Base-by-base conservation (phyloP, 2,888 invertebrate species). In the Bembecia ichneumoniformis region DNA sequence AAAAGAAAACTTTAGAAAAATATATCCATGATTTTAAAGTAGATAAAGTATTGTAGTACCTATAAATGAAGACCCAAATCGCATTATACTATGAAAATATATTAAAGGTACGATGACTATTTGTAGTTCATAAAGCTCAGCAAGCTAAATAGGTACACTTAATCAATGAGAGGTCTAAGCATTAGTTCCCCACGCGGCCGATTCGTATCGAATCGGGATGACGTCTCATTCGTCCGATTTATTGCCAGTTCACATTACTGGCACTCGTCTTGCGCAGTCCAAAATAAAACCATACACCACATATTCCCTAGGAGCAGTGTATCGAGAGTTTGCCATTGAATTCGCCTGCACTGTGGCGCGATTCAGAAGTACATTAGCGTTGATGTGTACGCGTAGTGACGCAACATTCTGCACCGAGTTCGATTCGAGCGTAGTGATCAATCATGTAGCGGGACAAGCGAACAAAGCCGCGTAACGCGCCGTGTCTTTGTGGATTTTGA, bases 401-500 rank as follows among this genome's bases (percentile, higher is more conserved):
- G 82, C 76, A 82, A 82, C 83, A 75, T 77, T 82, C 81, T 81
- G 83, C 82, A 82, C 75, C 81, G 66, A 63, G 72, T 72, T 72
- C 74, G 73, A 73, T 66, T 67, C 68, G 54, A 55, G 63, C 45
- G 45, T 62, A 66, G 60, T 64, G 57, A 81, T 84, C 73, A 81
- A 83, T 83, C 84, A 82, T 66, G 55, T 36, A 56, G 57, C 54
- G 60, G 66, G 86, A 82, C 84, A 83, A 64, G 72, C 79, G 77
- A 67, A 84, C 83, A 86, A 84, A 82, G 83, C 82, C 77, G 81
- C 68, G 76, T 82, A 83, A 86, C 82, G 77, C 80, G 76, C 75
- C 86, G 77, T 83, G 82, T 82, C 84, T 78, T 73, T 77, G 80
- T 80, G 78, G 81, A 81, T 82, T 83, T 84, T 82, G 77, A 80